Conservation (phyloP, 1,140 invertebrate species). For the Agraylea sexmaculata region DNA sequence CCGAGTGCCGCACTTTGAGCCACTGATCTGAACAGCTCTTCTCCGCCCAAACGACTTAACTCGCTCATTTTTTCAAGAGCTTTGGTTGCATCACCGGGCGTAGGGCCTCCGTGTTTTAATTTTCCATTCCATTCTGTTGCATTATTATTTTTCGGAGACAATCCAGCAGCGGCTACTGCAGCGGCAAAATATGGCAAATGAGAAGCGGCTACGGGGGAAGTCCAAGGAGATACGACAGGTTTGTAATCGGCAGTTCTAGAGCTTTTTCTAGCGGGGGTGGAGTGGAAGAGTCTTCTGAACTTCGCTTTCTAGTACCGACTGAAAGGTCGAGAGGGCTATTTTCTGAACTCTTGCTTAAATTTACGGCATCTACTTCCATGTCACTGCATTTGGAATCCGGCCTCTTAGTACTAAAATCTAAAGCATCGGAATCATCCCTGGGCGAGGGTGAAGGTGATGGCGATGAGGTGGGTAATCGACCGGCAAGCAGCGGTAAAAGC, state of each 20-base stretch:
- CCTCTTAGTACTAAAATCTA: constrained; percentile 68
- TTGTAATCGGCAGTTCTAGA: constrained; percentile 52
- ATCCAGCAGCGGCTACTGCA: constrained; percentile 60
- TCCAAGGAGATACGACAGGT: constrained; percentile 59
- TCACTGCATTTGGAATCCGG: constrained; percentile 44
- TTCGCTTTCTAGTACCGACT: constrained; percentile 58
- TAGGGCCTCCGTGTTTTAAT: constrained; percentile 51
- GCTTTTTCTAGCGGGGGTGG: constrained; percentile 50
- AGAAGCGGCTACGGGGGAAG: constrained; percentile 60
- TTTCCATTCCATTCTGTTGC: constrained; percentile 68
- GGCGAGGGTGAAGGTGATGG: constrained; percentile 36
- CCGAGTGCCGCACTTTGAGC: constrained; percentile 38
- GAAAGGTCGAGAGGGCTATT: constrained; percentile 72
- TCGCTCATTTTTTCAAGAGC: constrained; percentile 88
- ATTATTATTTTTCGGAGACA: constrained; percentile 57
- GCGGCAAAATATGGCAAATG: constrained; percentile 70
- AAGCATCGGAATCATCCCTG: constrained; percentile 41
- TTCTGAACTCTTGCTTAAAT: constrained; percentile 51
- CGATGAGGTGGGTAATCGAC: constrained; percentile 33
- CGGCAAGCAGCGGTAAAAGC: constrained; percentile 39
- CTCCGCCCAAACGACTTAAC: constrained; percentile 68
- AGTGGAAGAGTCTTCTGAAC: constrained; percentile 50
- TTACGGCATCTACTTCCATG: constrained; percentile 51
- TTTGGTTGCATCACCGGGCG: constrained; percentile 68
- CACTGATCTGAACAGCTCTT: constrained; percentile 56